Evolutionary conservation across 1,140 invertebrate genomes (phyloP).

Genomic region (Tenebrio molitor): DNA sequence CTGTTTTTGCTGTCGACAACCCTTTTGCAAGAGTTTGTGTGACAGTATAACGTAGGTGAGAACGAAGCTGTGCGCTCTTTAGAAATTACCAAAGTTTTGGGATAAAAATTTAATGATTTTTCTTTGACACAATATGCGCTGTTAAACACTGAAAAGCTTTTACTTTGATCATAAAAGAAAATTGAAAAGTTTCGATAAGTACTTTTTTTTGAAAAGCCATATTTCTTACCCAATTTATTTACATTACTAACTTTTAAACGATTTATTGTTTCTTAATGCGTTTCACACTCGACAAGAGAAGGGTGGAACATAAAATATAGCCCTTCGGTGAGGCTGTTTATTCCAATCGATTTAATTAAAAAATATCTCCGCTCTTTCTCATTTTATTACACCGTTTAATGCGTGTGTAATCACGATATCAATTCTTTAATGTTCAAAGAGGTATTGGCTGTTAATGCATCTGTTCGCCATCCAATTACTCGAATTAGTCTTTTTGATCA

Average conservation of each 20-base stretch:
- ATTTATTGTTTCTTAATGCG: constrained; percentile 41
- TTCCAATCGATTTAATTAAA: constrained; percentile 21
- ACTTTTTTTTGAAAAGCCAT: constrained; percentile 46
- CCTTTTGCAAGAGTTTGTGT: constrained; percentile 12
- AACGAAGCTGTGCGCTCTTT: constrained; percentile 1
- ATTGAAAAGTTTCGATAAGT: constrained; percentile 59
- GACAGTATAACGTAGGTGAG: constrained; percentile 13
- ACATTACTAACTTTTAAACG: constrained; percentile 44
- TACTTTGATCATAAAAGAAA: constrained; percentile 59
- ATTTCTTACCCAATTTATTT: constrained; percentile 52
- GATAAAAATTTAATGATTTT: constrained; percentile 57
- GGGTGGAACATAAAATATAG: constrained; percentile 7
- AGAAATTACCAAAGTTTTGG: constrained; percentile 49
- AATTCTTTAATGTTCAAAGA: constrained; percentile 22
- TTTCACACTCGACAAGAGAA: constrained; percentile 9
- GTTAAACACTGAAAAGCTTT: constrained; percentile 58
- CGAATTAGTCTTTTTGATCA: constrained; percentile 42
- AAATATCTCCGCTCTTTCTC: neutral
- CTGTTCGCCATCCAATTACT: constrained; percentile 41
- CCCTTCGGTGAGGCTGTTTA: neutral
- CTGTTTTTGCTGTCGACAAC: constrained; percentile 12
- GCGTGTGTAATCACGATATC: constrained; percentile 11
- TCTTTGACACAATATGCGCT: constrained; percentile 50
- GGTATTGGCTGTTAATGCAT: constrained; percentile 28
- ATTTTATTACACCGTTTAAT: neutral